These are phyloP conservation scores for Ophioninae sp. DNA, from an alignment of 2,888 invertebrate species.

Conservation along the genomic window DNA sequence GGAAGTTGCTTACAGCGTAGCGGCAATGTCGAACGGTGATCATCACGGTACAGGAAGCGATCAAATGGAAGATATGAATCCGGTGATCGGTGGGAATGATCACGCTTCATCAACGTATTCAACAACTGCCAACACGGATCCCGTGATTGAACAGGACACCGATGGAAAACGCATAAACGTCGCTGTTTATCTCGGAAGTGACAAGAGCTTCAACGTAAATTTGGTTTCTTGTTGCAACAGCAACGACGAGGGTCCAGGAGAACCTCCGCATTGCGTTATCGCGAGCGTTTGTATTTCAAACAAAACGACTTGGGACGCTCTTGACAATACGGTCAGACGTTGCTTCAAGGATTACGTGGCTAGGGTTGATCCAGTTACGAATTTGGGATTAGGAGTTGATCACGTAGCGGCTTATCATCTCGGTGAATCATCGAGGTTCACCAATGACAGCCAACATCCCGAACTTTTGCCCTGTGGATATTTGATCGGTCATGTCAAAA, in stretches of 20 bases:
- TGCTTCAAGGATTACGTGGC: conserved; percentile 97
- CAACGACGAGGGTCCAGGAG: conserved; percentile 77
- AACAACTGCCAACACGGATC: conserved; percentile 70
- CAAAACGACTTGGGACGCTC: conserved; percentile 96
- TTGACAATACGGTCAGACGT: conserved; percentile 94
- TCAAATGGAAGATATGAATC: conserved; percentile 75
- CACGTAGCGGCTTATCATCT: conserved; percentile 96
- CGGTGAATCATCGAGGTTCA: conserved; percentile 92
- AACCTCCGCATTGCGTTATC: conserved; percentile 85
- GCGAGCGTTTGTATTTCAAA: conserved; percentile 95
- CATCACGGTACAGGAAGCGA: conserved; percentile 65
- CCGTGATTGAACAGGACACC: conserved; percentile 83
- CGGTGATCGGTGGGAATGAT: conserved; percentile 69
- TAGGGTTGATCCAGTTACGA: conserved; percentile 94
- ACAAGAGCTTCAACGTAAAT: conserved; percentile 84
- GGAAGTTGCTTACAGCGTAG: conserved; percentile 77
- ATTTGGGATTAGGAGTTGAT: conserved; percentile 85
- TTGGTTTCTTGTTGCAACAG: conserved; percentile 79
- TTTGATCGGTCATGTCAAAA: conserved; percentile 92
- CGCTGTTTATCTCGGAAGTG: conserved; percentile 91
- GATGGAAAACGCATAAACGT: conserved; percentile 95
- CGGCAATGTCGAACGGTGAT: conserved; percentile 76
- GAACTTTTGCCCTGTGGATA: conserved; percentile 97
- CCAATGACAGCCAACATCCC: conserved; percentile 90
- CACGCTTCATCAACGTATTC: conserved; percentile 70